Base-by-base conservation (phyloP, 2,888 invertebrate genomes). In the Periphyllus acericola region DNA sequence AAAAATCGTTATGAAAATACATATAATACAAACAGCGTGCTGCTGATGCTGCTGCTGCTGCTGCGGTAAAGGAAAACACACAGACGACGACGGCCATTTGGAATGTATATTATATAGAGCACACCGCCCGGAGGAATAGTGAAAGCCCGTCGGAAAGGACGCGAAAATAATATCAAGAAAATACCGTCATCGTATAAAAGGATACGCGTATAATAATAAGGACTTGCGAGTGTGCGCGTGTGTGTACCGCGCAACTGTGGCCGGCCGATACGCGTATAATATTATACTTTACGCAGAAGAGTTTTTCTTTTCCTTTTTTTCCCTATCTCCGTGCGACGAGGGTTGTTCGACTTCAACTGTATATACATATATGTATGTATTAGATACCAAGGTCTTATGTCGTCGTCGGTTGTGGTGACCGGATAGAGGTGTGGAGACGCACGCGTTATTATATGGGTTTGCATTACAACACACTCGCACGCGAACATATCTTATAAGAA, bases 221-320 rank as follows among this genome's bases (percentile, higher is more conserved):
- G 82, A 72, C 60, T 17, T 21, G 40, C 66, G 19, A 6, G n/a
- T 9, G 14, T 25, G 8, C 6, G 55, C 8, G 11, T 4, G 29
- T 19, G 36, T 68, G 14, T 40, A 71, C 19, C 66, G 52, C 52
- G 82, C 84, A 68, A 85, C 84, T 85, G 76, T 68, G 84, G 78
- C 84, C 46, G 78, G 84, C 84, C 78, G 84, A 85, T 68, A 76
- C 66, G 84, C 85, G 85, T 82, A 83, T 83, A 75, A 68, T 71
- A 71, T 78, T 52, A 79, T 78, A 85, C 71, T 85, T 85, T 74
- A 74, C 74, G 75, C 3, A 36, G 3, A 3, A 55, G 74, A n/a
- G 75, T 19, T 19, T 52, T 83, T 83, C 3, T 55, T 82, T 36
- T 5, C 9, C 9, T 40, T 0, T 46, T 60, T 82, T 76, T 78